Base-by-base conservation (phyloP, 2,113 vertebrate species). In the Amblyopsis rosae region DNA sequence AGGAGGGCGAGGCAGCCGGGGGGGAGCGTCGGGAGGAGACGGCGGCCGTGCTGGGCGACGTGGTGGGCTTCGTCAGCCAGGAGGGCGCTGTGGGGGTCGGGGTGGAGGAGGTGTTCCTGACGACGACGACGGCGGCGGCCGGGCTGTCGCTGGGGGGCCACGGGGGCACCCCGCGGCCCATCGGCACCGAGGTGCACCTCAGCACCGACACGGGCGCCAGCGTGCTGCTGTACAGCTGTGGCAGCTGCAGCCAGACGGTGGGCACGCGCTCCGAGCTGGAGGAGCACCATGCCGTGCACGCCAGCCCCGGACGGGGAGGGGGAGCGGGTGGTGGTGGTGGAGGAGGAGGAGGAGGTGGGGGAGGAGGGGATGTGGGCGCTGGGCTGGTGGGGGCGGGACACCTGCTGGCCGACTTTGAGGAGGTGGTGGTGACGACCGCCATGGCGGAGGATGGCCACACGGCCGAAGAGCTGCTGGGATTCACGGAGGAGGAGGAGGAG, bases 341-440 rank as follows among this genome's bases (percentile, higher is more conserved):
- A 50, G 12, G 81, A 70, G 9, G 88, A 71, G 54, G 76, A 67
- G 0, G 79, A 63, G 13, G 54, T 82, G 0, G 90, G 83, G 4
- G 26, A 16, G 33, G 74, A 76, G 13, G 64, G 67, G 86, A 88
- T 67, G 89, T 88, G 12, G 89, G 79, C 2, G 90, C 91, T n/a
- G 88, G 90, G 9, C 84, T 93, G 35, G 89, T 92, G 33, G 92
- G 91, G 62, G 87, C 90, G 12, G 90, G 92, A 17, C 93, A 93
- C 73, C 82, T 94, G 64, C 79, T 94, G 75, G 91, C 92, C 6
- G 92, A 92, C 75, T 93, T 94, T 69, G 93, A 94, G 75, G 93
- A 94, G 74, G 93, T 94, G 62, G 93, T 94, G 65, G 93, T 93
- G 81, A 94, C 93, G 2, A 93, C 93, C 1, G 83, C 91, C 0